Conservation (phyloP, 1,140 invertebrate species). For the Xylocopa sonorina region DNA sequence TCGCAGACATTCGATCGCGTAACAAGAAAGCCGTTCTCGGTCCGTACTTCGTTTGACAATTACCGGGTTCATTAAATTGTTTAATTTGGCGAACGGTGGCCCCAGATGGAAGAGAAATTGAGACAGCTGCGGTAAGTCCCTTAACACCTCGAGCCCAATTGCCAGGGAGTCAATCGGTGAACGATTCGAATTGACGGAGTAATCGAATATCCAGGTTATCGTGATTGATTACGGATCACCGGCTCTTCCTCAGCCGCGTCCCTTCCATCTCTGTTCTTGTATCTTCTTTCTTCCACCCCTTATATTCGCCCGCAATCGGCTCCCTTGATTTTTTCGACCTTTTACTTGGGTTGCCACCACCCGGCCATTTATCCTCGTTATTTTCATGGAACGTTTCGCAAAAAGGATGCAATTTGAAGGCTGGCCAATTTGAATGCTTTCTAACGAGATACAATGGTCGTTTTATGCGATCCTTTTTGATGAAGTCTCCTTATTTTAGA, state of each 20-base stretch:
- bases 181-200: constrained; percentile 17
- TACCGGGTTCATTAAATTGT: background rate
- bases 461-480: background rate
- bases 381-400: background rate
- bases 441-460: background rate
- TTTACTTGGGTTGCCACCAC: background rate
- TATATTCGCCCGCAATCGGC: background rate
- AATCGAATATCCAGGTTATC: constrained; percentile 33
- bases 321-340: background rate
- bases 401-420: background rate
- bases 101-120: background rate
- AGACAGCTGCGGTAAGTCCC: background rate
- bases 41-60: background rate
- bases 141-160: background rate
- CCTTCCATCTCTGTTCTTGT: no score
- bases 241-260: background rate
- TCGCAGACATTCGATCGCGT: background rate
- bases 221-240: constrained; percentile 33
- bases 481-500: background rate
- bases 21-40: background rate
- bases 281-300: background rate
- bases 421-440: background rate
- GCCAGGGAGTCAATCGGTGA: constrained; percentile 12
- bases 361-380: constrained; percentile 19
- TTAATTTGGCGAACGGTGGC: background rate